A percentile compares a stretch with the other conserved stretches of the same genome.
Evolutionary conservation across 2,113 vertebrate species (phyloP).

Genomic region (Ceyx melanurus): DNA sequence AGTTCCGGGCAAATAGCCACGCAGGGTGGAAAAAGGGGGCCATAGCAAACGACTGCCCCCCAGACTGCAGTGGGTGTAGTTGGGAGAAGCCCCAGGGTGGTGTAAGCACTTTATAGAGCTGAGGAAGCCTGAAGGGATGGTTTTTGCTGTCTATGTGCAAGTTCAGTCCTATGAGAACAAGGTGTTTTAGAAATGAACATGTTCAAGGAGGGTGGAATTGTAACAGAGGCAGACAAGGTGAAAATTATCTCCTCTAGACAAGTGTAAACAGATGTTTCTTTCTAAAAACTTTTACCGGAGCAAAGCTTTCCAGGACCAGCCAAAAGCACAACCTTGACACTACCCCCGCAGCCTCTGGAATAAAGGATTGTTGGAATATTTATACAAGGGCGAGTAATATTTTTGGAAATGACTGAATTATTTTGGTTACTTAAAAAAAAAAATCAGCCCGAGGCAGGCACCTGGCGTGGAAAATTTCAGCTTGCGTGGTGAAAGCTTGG

Average conservation of each 20-base stretch:
- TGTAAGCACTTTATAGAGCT: fast-evolving
- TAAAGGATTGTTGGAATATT: not conserved
- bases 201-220: not conserved
- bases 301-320: not conserved
- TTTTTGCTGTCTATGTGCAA: not conserved
- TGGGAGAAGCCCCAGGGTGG: not conserved
- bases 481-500: not conserved
- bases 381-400: not conserved
- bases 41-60: fast-evolving
- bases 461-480: conserved; percentile 32
- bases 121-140: fast-evolving
- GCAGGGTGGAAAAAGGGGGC: not conserved
- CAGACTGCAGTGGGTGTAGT: not conserved
- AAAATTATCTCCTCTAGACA: not conserved
- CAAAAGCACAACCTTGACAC: not conserved
- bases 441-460: not conserved
- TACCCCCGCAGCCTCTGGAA: not conserved
- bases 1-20: not conserved
- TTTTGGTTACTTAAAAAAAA: not conserved
- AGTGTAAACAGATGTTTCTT: not conserved
- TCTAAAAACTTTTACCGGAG: not conserved
- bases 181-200: not conserved
- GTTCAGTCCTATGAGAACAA: not conserved
- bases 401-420: conserved; percentile 1
- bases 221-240: not conserved